A percentile compares a stretch with the other conserved stretches of the same genome.
phyloP scores from a whole-genome alignment of 2,113 vertebrate genomes.

The Amphiprion percula region DNA sequence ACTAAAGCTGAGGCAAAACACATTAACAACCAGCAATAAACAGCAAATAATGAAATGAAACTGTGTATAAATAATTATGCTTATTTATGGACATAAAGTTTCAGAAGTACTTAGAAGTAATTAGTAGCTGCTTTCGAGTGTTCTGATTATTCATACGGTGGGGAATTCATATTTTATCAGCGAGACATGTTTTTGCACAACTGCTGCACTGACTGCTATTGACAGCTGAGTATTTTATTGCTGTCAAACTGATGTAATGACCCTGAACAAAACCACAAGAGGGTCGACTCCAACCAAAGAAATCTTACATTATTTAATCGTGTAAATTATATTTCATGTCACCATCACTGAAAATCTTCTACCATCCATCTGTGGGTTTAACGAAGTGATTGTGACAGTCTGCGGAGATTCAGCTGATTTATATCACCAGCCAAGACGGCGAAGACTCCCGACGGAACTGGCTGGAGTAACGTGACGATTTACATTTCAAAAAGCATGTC shows the following conservation, averaged over 20 bases:
- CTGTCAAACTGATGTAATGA: slow-evolving; percentile 32
- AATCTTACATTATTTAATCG: slow-evolving; percentile 34
- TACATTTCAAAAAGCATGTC: slow-evolving; percentile 62
- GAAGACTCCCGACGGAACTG: slow-evolving; percentile 27
- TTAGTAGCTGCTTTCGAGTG: slow-evolving; percentile 67
- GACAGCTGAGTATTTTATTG: slow-evolving; percentile 49
- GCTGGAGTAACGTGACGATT: slow-evolving; percentile 30
- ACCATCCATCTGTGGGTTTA: slow-evolving; percentile 56
- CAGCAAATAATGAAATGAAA: slow-evolving; percentile 71
- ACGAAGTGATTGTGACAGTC: slow-evolving; percentile 58
- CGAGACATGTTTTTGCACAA: slow-evolving; percentile 50
- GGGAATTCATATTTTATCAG: slow-evolving; percentile 60
- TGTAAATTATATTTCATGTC: slow-evolving; percentile 31
- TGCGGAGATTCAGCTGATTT: slow-evolving; percentile 61
- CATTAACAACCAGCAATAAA: slow-evolving; percentile 72
- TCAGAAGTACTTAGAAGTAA: slow-evolving; percentile 72
- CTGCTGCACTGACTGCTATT: slow-evolving; percentile 32
- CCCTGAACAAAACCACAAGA: slow-evolving; percentile 11
- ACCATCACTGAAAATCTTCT: slow-evolving; percentile 25
- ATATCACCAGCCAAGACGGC: slow-evolving; percentile 36
- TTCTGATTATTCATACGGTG: slow-evolving; percentile 62
- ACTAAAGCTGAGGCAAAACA: slow-evolving; percentile 68
- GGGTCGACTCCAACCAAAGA: slow-evolving; percentile 25
- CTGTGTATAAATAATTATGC: slow-evolving; percentile 69
- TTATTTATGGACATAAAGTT: slow-evolving; percentile 73